Conservation (phyloP, 2,113 vertebrate species). For the Cyprinodon brontotheroides region DNA sequence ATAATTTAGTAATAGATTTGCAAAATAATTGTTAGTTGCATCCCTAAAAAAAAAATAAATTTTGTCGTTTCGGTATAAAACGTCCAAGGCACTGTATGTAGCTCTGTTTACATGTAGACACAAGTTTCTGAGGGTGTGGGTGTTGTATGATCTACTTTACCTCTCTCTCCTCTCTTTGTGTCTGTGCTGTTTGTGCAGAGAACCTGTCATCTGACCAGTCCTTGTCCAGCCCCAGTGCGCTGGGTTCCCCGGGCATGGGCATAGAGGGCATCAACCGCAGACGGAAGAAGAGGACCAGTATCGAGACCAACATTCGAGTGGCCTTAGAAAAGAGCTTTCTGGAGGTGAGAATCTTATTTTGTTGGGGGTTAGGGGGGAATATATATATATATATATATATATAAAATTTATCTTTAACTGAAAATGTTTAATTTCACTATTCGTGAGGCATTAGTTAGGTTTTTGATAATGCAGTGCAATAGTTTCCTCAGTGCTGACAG, state of each 20-base stretch:
- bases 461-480: neutral
- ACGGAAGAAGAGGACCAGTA: conserved; percentile 99
- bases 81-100: too few species aligned
- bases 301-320: conserved; percentile 99
- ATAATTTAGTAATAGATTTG: too few species aligned
- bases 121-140: neutral
- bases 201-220: conserved; percentile 96
- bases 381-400: too few species aligned
- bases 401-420: neutral
- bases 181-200: conserved; percentile 85
- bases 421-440: neutral
- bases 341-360: conserved; percentile 84
- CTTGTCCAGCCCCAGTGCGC: conserved; percentile 93
- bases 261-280: conserved; percentile 96
- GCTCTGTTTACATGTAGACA: too few species aligned
- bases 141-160: conserved; percentile 56
- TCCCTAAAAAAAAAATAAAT: too few species aligned
- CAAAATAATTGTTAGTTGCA: too few species aligned
- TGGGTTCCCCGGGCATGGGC: conserved; percentile 92
- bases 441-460: neutral
- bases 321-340: conserved; percentile 99
- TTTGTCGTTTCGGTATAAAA: too few species aligned
- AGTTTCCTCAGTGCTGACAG: conserved; percentile 65
- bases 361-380: too few species aligned
- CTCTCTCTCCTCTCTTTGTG: conserved; percentile 65